Percentiles rank a stretch among this genome's conserved stretches.
Conservation (phyloP, 2,113 vertebrate genomes). For the Copsychus sechellarum region DNA sequence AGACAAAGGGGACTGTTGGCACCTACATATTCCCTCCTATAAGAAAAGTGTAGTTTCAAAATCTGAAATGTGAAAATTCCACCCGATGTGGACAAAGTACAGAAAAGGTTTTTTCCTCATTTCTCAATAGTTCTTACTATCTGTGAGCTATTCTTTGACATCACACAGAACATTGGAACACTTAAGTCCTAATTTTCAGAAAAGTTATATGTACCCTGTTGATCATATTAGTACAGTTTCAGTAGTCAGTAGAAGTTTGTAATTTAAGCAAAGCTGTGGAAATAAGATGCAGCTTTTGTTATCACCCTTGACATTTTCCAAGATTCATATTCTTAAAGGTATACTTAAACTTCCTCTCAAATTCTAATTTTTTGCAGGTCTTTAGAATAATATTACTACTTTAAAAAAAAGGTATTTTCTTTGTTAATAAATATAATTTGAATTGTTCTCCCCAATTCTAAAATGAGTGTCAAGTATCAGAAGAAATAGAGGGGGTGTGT, state of each 20-base stretch:
- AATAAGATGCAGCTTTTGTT: background rate
- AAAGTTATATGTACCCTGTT: background rate
- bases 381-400: background rate
- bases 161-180: background rate
- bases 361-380: background rate
- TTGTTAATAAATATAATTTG: background rate
- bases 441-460: background rate
- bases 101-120: background rate
- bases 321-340: background rate
- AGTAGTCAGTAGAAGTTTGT: background rate
- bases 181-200: background rate
- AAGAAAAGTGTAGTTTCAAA: background rate
- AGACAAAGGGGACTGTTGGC: background rate
- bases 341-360: background rate
- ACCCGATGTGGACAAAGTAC: background rate
- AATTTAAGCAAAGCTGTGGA: background rate
- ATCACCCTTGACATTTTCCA: background rate
- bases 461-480: accelerated
- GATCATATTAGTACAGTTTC: background rate
- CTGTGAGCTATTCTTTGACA: background rate
- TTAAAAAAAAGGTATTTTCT: accelerated
- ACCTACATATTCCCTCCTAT: accelerated
- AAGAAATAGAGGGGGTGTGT: background rate
- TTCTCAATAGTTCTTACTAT: background rate
- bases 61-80: background rate